phyloP scores from a whole-genome alignment of 2,888 invertebrate genomes.

The Stenodera caucasica region DNA sequence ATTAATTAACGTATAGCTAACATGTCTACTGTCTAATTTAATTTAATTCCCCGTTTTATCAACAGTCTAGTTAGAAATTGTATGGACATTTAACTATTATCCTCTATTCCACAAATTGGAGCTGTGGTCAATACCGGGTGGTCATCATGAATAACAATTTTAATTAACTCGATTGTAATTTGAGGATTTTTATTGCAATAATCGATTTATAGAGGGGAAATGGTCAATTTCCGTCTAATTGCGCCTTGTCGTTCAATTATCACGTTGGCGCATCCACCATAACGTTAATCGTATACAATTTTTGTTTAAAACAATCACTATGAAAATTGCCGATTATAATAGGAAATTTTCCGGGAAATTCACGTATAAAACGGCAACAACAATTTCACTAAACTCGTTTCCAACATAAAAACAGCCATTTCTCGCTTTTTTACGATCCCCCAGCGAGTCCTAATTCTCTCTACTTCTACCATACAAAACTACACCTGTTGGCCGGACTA shows the following conservation, averaged over 20 bases:
- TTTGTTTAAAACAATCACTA: background rate
- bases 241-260: too few species aligned
- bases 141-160: background rate
- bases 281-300: background rate
- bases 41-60: conserved; percentile 15
- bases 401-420: conserved; percentile 9
- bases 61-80: background rate
- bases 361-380: background rate
- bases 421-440: conserved; percentile 25
- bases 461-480: conserved; percentile 11
- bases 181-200: background rate
- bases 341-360: background rate
- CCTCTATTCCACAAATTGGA: background rate
- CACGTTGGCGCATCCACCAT: background rate
- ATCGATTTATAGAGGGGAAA: background rate
- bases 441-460: conserved; percentile 26
- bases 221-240: background rate
- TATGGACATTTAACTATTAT: background rate
- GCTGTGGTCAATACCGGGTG: conserved; percentile 2
- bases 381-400: background rate
- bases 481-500: conserved; percentile 28
- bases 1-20: conserved; percentile 32
- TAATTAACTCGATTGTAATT: background rate
- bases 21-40: conserved; percentile 25
- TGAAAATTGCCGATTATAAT: background rate